A percentile compares a stretch with the other conserved stretches of the same genome.
Evolutionary conservation across 2,888 invertebrate species (phyloP).

Genomic region (Synergus umbraculus): DNA sequence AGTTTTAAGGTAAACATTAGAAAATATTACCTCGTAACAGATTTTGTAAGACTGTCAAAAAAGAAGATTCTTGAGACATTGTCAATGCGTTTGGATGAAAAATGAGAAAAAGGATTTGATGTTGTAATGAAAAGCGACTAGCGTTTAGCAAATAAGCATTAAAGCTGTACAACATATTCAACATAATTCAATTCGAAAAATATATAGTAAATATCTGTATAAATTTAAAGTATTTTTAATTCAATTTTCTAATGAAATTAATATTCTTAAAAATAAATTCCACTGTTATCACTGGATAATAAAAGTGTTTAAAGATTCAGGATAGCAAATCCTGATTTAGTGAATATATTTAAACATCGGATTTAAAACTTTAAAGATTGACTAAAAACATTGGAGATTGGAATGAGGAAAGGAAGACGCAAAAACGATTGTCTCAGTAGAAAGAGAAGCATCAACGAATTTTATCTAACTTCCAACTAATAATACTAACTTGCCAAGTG

Average conservation of each 20-base stretch:
- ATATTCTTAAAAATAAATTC: too few species aligned
- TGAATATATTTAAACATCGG: background rate
- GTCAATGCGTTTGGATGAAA: constrained; percentile 29
- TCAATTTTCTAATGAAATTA: too few species aligned
- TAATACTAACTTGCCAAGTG: constrained; percentile 41
- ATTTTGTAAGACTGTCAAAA: constrained; percentile 72
- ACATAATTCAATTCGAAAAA: background rate
- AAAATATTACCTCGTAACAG: constrained; percentile 71
- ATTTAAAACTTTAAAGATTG: background rate
- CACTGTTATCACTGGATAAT: too few species aligned
- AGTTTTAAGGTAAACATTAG: constrained; percentile 60
- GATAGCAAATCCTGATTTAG: background rate
- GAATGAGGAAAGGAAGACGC: constrained; percentile 27
- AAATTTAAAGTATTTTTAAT: too few species aligned
- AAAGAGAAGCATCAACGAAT: constrained; percentile 38
- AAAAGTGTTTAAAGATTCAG: background rate
- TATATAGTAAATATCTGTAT: background rate
- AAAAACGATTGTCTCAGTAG: constrained; percentile 40
- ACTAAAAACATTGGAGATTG: background rate
- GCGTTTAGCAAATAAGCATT: constrained; percentile 10
- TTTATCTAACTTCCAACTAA: constrained; percentile 32
- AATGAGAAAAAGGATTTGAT: constrained; percentile 32
- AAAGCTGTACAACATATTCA: background rate
- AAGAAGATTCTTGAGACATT: constrained; percentile 57
- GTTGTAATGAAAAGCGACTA: background rate